Evolutionary conservation across 2,888 invertebrate species (phyloP), one percentile per base, ranked within the genome.

Genomic region (Amiota communis): DNA sequence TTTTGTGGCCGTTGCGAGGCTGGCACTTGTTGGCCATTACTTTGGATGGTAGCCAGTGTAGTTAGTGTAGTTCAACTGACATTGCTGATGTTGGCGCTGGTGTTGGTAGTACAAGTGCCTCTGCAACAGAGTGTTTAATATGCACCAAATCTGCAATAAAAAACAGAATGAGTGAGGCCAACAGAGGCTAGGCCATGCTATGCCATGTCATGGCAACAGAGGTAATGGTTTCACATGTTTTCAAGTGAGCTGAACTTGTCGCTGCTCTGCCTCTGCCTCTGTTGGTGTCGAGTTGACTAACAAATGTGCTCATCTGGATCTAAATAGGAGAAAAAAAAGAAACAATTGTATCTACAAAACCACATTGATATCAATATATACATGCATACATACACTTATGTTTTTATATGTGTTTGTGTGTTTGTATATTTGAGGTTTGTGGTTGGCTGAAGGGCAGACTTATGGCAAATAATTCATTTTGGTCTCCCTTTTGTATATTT

Each of bases 1-100:
- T 74, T 74, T 65, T 74, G 73, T 57, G 74, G 76, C 48, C 61
- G 13, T 59, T 36, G 69, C 6, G 53, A n/a, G 53, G 53, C 46
- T 63, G 63, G 63, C 63, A 36, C 63, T 63, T 36, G 36, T 6
- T 13, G 53, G 12, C 49, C 48, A 12, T 49, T 9, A 13, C 46
- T 64, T 46, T 13, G 63, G 53, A 12, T 59, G n/a, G 15, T 59
- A 15, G 59, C 15, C 59, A 59, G 15, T 15, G 36, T 36, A 6
- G 36, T 36, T 36, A 36, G 36, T 23, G 23, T 36, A 36, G 36
- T 36, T 36, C 6, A 36, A 36, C 36, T 36, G 36, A 36, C 36
- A 36, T 36, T 36, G 36, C 6, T 36, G 36, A 6, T 36, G 36
- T 6, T 36, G 36, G 36, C 3, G 1, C 23, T 36, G 36, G 6